Evolutionary conservation across 1,140 invertebrate species (phyloP).

Genomic region (Ceratosolen solmsi): DNA sequence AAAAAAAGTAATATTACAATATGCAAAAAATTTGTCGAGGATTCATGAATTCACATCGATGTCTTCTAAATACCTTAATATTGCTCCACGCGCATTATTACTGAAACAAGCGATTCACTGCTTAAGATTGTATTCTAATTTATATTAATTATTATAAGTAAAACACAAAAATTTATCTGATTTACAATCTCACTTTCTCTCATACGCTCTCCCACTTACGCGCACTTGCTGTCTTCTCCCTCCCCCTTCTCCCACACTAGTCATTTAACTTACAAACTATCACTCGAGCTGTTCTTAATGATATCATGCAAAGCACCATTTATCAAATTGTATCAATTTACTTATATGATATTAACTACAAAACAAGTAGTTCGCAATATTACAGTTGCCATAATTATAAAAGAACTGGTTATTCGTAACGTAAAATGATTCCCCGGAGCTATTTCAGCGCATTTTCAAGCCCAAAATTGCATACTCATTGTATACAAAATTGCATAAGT

Average conservation of each 20-base stretch:
- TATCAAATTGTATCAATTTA: slow-evolving; percentile 7
- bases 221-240: no score
- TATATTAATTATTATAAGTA: not conserved
- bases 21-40: not conserved
- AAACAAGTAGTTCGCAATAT: slow-evolving; percentile 5
- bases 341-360: not conserved
- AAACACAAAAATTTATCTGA: not conserved
- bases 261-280: not conserved
- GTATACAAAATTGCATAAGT: no score
- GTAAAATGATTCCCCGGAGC: no score
- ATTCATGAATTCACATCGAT: not conserved
- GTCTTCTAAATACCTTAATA: slow-evolving; percentile 30
- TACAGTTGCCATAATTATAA: not conserved
- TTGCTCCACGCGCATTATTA: slow-evolving; percentile 34
- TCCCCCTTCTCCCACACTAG: not conserved
- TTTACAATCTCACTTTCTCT: not conserved
- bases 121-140: not conserved
- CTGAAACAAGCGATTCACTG: slow-evolving; percentile 7
- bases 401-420: no score
- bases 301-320: slow-evolving; percentile 39
- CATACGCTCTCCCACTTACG: not conserved
- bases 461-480: no score
- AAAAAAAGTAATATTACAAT: not conserved
- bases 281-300: not conserved
- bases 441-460: no score